Percentiles rank a stretch among this genome's conserved stretches.
Evolutionary conservation across 2,113 vertebrate species (phyloP).

Genomic region (Hemibagrus wyckioides): DNA sequence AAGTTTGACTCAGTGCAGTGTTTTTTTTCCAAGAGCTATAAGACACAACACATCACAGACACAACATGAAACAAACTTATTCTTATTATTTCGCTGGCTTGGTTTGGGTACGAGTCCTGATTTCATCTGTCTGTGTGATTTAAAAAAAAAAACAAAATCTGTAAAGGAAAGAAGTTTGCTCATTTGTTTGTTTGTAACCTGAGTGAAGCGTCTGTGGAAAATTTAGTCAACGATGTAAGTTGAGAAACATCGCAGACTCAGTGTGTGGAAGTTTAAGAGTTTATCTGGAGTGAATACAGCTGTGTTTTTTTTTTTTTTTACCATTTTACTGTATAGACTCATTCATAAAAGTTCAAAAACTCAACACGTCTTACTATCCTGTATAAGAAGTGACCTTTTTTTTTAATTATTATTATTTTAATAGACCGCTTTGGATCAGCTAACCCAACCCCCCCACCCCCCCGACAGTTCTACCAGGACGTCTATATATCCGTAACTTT

Average conservation of each 20-base stretch:
- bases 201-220: neutral
- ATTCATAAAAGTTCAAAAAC: neutral
- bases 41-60: neutral
- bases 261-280: neutral
- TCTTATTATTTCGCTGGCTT: neutral
- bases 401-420: neutral
- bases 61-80: neutral
- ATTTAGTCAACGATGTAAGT: neutral
- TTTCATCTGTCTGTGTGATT: neutral
- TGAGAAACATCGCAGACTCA: no score
- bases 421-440: no score
- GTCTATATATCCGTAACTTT: neutral
- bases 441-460: no score
- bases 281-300: neutral
- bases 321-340: neutral
- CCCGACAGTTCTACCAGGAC: neutral
- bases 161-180: neutral
- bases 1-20: neutral
- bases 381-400: neutral
- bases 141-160: no score
- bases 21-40: neutral
- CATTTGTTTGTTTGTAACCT: neutral
- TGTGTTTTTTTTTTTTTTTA: no score
- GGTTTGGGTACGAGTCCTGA: neutral
- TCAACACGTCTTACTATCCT: neutral